phyloP scores from a whole-genome alignment of 1,140 invertebrate genomes.

The Choristoneura fumiferana region DNA sequence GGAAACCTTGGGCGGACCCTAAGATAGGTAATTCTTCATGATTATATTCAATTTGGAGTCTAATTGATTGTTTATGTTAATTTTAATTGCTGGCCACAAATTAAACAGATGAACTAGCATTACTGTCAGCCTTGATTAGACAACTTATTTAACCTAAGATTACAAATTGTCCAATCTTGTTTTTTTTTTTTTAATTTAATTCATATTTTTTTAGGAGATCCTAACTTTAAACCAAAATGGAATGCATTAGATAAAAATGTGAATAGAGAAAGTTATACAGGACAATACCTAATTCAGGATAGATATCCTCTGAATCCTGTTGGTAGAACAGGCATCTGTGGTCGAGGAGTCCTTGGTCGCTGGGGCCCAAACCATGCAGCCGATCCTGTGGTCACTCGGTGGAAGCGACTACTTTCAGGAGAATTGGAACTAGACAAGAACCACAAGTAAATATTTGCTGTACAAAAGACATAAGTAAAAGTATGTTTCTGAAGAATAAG shows the following conservation, averaged over 20 bases:
- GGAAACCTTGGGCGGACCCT: conserved; percentile 92
- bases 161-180: no score
- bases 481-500: neutral
- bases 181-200: neutral
- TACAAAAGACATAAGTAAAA: conserved; percentile 6
- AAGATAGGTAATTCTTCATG: conserved; percentile 77
- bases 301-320: conserved; percentile 87
- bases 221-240: conserved; percentile 86
- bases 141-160: no score
- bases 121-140: no score
- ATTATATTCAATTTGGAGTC: conserved; percentile 11
- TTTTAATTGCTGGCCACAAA: no score
- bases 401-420: conserved; percentile 78
- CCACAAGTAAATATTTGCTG: conserved; percentile 33
- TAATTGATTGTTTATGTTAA: no score
- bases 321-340: conserved; percentile 91
- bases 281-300: conserved; percentile 82
- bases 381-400: conserved; percentile 93
- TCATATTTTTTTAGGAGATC: conserved; percentile 50
- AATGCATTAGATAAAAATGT: conserved; percentile 89
- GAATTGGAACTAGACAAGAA: conserved; percentile 27
- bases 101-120: no score
- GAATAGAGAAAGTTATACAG: conserved; percentile 87
- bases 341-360: conserved; percentile 89
- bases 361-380: conserved; percentile 98